phyloP scores from a whole-genome alignment of 1,140 invertebrate genomes.

The Leptopilina boulardi region DNA sequence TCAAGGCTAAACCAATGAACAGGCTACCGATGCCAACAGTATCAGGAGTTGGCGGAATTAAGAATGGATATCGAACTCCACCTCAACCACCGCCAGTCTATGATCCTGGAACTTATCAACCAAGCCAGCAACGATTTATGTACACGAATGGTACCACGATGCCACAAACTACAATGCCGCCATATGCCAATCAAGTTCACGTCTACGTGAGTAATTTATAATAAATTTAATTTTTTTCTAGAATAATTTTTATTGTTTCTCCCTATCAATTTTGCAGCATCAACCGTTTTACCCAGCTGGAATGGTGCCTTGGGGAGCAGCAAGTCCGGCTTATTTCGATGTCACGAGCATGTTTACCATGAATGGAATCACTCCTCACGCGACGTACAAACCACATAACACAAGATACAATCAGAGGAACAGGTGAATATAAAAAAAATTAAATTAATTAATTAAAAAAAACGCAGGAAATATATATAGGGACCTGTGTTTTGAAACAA shows the following conservation, averaged over 20 bases:
- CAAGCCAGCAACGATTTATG: slow-evolving; percentile 80
- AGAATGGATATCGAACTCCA: slow-evolving; percentile 82
- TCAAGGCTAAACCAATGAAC: slow-evolving; percentile 93
- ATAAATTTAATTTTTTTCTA: background rate
- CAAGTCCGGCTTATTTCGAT: slow-evolving; percentile 82
- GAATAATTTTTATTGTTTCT: slow-evolving; percentile 32
- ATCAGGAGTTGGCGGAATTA: slow-evolving; percentile 76
- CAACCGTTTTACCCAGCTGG: slow-evolving; percentile 79
- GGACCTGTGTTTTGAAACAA: too few relatives aligned
- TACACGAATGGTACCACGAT: slow-evolving; percentile 80
- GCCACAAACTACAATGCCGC: slow-evolving; percentile 75
- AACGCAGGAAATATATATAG: too few relatives aligned
- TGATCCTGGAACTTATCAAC: slow-evolving; percentile 78
- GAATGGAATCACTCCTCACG: slow-evolving; percentile 85
- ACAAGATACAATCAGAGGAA: slow-evolving; percentile 72
- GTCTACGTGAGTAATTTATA: slow-evolving; percentile 80
- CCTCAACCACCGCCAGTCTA: slow-evolving; percentile 79
- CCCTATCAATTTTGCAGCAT: slow-evolving; percentile 70
- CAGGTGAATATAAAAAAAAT: slow-evolving; percentile 59
- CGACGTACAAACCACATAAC: slow-evolving; percentile 78
- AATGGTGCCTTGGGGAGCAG: slow-evolving; percentile 78
- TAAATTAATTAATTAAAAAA: background rate
- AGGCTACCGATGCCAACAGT: slow-evolving; percentile 81
- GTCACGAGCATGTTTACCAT: slow-evolving; percentile 84
- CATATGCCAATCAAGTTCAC: slow-evolving; percentile 81